Evolutionary conservation across 1,140 invertebrate species (phyloP).

Genomic region (Cardiocondyla obscurior): DNA sequence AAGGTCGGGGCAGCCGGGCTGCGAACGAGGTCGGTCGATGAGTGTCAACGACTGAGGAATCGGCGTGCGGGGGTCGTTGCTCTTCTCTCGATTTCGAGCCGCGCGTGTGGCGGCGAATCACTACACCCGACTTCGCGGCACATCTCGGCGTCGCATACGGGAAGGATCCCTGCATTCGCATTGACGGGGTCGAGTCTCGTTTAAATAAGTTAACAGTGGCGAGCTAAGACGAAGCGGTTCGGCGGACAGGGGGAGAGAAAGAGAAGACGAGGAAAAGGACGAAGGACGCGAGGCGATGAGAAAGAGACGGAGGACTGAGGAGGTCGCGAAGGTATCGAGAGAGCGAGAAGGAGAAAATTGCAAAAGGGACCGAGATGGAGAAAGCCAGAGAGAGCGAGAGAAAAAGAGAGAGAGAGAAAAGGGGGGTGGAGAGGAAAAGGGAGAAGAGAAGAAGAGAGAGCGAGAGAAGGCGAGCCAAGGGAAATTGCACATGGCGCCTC

Average conservation of each 20-base stretch:
- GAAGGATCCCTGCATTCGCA: constrained; percentile 67
- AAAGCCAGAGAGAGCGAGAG: background rate
- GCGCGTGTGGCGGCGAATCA: constrained; percentile 31
- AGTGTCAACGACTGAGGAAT: constrained; percentile 66
- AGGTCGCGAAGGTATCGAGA: constrained; percentile 46
- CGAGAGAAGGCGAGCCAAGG: constrained; percentile 70
- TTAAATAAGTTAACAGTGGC: constrained; percentile 72
- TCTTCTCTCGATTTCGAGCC: constrained; percentile 50
- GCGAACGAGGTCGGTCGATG: constrained; percentile 69
- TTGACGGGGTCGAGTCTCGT: constrained; percentile 69
- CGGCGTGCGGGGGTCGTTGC: constrained; percentile 66
- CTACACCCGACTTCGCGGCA: constrained; percentile 55
- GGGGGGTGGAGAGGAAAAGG: background rate
- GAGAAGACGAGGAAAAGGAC: background rate
- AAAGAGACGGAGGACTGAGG: constrained; percentile 16
- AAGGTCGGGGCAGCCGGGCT: constrained; percentile 61
- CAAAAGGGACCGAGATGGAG: constrained; percentile 36
- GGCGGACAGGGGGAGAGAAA: background rate
- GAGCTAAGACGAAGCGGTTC: constrained; percentile 46
- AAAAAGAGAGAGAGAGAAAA: background rate
- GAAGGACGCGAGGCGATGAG: constrained; percentile 13
- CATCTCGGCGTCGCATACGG: constrained; percentile 66
- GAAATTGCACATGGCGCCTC: constrained; percentile 79
- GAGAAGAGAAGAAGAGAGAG: background rate
- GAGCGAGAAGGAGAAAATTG: background rate